Conservation (phyloP, 2,113 vertebrate genomes). For the Grallaria varia region DNA sequence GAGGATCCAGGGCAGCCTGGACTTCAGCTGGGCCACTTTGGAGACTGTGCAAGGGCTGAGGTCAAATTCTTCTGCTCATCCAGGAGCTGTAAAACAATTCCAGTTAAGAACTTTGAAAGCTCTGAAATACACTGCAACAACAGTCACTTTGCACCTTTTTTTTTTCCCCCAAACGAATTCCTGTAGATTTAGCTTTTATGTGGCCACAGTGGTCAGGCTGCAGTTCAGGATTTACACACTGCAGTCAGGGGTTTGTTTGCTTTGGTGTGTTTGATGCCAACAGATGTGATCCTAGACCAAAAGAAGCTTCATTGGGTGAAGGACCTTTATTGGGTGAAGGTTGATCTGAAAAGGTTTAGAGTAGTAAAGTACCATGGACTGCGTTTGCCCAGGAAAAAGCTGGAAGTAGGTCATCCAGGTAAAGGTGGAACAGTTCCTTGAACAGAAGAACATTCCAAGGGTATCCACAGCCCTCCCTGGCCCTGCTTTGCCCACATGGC, state of each 20-base stretch:
- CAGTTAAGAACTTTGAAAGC: not conserved
- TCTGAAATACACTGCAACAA: not conserved
- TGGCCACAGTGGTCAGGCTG: not conserved
- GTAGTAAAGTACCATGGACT: not conserved
- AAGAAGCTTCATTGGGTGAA: not conserved
- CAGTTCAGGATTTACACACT: accelerated
- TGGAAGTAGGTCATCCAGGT: not conserved
- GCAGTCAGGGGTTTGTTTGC: not conserved
- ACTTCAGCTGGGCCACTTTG: not conserved
- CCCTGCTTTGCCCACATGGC: not conserved
- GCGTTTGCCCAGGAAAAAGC: not conserved
- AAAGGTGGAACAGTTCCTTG: not conserved
- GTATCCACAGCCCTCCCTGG: not conserved
- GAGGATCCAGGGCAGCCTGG: not conserved
- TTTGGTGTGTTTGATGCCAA: not conserved
- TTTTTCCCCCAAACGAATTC: not conserved
- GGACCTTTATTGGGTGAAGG: not conserved
- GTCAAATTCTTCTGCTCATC: not conserved
- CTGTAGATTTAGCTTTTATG: not conserved
- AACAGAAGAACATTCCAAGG: not conserved
- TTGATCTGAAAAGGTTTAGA: not conserved
- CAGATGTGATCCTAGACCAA: not conserved
- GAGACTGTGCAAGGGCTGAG: accelerated
- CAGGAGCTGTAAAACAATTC: not conserved
- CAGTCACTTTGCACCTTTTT: not conserved